Evolutionary conservation across 2,113 vertebrate species (phyloP).

Genomic region (Numenius arquata): DNA sequence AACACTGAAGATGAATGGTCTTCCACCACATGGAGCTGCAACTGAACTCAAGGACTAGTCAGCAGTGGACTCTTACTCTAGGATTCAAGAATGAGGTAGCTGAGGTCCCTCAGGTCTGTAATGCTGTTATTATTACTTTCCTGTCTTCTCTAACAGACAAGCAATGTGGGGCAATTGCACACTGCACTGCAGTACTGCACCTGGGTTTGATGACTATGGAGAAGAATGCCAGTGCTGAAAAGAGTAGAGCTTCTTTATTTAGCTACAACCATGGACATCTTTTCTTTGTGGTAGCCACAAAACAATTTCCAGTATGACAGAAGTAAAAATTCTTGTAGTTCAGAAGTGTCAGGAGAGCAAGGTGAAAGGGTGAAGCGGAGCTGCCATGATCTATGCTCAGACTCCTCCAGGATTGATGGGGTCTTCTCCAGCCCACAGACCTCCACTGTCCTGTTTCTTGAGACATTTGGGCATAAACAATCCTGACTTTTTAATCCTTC

Average conservation of each 20-base stretch:
- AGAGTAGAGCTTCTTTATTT: neutral
- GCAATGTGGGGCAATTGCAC: accelerated
- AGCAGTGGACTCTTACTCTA: neutral
- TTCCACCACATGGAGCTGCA: neutral
- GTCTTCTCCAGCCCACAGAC: neutral
- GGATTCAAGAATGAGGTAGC: neutral
- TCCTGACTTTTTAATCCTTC: neutral
- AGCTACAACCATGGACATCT: neutral
- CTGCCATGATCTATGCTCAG: neutral
- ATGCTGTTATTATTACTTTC: neutral
- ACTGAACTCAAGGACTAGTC: neutral
- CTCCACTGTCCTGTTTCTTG: accelerated
- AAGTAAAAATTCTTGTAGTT: neutral
- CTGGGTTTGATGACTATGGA: neutral
- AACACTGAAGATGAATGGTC: neutral
- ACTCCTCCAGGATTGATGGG: neutral
- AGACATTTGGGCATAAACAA: neutral
- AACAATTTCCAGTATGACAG: neutral
- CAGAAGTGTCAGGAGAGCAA: neutral
- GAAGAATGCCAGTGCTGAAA: neutral
- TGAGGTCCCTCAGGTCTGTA: neutral
- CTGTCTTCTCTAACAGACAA: neutral
- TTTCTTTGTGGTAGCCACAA: neutral
- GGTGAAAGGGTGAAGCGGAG: neutral
- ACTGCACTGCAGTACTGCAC: neutral